Evolutionary conservation across 1,140 invertebrate genomes (phyloP).

Genomic region (Apis mellifera): DNA sequence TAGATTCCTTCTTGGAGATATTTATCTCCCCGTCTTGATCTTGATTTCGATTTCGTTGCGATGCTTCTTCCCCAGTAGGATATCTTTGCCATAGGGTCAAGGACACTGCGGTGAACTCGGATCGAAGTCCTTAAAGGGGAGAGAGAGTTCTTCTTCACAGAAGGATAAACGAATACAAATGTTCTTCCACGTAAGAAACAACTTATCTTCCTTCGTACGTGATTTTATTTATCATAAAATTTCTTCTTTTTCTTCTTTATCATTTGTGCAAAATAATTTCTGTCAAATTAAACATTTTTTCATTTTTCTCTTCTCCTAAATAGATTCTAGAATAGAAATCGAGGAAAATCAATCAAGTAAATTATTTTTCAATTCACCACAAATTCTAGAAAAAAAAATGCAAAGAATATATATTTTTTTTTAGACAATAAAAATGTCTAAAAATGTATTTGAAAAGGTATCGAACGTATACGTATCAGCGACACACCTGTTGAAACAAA

Average conservation of each 20-base stretch:
- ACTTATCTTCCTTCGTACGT: background rate
- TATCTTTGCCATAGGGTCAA: slow-evolving; percentile 49
- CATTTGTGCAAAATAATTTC: too few relatives aligned
- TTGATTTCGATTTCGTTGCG: slow-evolving; percentile 38
- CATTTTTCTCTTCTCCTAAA: too few relatives aligned
- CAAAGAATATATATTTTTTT: too few relatives aligned
- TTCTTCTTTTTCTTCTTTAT: too few relatives aligned
- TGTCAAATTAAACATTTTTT: too few relatives aligned
- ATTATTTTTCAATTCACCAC: too few relatives aligned
- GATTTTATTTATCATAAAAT: too few relatives aligned
- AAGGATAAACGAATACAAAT: slow-evolving; percentile 3
- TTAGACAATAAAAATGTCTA: too few relatives aligned
- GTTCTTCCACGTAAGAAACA: background rate
- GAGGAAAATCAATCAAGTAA: too few relatives aligned
- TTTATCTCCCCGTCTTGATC: background rate
- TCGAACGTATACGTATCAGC: background rate
- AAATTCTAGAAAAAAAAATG: too few relatives aligned
- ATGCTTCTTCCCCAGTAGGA: slow-evolving; percentile 2
- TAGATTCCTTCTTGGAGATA: background rate
- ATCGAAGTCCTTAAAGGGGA: slow-evolving; percentile 61
- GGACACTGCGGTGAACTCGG: slow-evolving; percentile 34
- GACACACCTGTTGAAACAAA: background rate
- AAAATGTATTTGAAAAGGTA: too few relatives aligned
- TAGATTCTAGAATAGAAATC: too few relatives aligned
- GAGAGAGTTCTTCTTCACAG: slow-evolving; percentile 23